Evolutionary conservation across 2,113 vertebrate genomes (phyloP), one percentile per base, ranked within the genome.

Genomic region (Anoura caudifer): DNA sequence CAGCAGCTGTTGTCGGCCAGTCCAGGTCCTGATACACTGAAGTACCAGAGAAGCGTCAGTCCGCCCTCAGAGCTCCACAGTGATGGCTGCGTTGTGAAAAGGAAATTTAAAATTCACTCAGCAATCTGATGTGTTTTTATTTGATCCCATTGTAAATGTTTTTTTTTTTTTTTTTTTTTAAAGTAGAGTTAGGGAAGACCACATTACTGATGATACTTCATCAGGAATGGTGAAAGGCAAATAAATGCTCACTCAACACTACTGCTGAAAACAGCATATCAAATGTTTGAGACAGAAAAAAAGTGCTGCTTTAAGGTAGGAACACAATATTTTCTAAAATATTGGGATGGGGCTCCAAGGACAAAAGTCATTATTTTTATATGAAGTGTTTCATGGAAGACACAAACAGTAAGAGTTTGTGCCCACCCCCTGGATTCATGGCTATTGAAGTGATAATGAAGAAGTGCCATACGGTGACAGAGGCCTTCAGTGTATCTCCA

Each of bases 1-100:
- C 99, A 98, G 98, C 99, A 99, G 99, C 99, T 99, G 99, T 99
- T 99, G 99, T 99, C 96, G 97, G 98, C 95, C 99, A 99, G 99
- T 99, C 99, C 99, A 2, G 98, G 99, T 99, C 99, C 99, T 99
- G 99, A 99, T 99, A 99, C 99, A 98, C 98, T 98, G 98, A 98
- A 99, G 99, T 98, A 99, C 98, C 98, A 97, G 99, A 98, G 97
- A 98, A 98, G 98, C 98, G 98, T 99, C 99, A 99, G 99, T 99
- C 99, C 97, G 96, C 99, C 99, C 98, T 99, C 98, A 84, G 98
- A 99, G 98, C 99, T 98, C 98, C 91, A 85, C 96, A 87, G 98
- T 75, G 77, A 98, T 98, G 98, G 95, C 98, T 98, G 98, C 98
- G 82, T 98, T 98, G 98, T 98, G 97, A 98, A 98, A 99, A 98